Conservation (phyloP, 2,888 invertebrate genomes). For the Pachliopta kotzebuea region DNA sequence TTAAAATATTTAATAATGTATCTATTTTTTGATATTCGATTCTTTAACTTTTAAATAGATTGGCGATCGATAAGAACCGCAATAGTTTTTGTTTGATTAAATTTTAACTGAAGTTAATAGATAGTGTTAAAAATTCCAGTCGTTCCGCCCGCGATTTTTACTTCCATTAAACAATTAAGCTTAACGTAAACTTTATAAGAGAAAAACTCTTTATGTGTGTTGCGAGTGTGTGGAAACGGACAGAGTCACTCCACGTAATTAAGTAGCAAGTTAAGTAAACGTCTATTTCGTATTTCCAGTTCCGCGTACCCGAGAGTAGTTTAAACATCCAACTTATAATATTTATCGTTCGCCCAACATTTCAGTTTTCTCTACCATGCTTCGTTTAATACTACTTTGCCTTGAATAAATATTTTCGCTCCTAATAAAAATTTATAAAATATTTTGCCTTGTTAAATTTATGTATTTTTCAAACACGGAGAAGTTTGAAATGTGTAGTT, state of each 20-base stretch:
- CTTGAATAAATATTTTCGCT: background rate
- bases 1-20: no score
- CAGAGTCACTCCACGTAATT: background rate
- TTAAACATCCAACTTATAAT: conserved; percentile 15
- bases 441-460: background rate
- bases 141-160: no score
- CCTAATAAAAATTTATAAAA: background rate
- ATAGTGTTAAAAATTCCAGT: no score
- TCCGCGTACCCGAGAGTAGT: conserved; percentile 6
- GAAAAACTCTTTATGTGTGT: background rate
- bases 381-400: background rate
- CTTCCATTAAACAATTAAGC: no score
- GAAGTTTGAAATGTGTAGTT: no score
- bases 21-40: no score
- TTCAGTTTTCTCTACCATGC: conserved; percentile 4
- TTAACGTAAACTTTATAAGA: background rate
- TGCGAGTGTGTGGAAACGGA: background rate
- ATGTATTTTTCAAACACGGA: background rate
- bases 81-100: no score
- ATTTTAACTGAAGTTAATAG: no score
- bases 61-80: no score
- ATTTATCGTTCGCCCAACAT: conserved; percentile 7
- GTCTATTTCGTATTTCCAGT: conserved; percentile 43
- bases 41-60: no score
- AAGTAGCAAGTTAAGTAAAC: conserved; percentile 4